phyloP scores from a whole-genome alignment of 2,888 invertebrate genomes.

The Hermaeophaga mercurialis region DNA sequence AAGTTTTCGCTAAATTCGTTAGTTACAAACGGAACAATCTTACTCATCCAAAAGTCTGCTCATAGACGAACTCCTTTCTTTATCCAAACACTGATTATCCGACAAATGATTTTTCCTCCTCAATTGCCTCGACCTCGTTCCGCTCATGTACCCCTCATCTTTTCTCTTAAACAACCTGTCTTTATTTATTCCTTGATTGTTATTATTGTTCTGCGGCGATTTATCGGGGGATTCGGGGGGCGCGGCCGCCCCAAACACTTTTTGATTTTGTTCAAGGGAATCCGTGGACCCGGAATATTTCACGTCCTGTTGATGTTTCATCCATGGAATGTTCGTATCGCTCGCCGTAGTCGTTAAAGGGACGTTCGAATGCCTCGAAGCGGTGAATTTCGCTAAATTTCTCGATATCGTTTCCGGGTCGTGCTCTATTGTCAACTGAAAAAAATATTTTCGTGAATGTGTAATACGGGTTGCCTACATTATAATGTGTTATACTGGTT shows the following conservation, averaged over 20 bases:
- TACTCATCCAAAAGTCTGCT: constrained; percentile 80
- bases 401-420: constrained; percentile 77
- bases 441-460: constrained; percentile 20
- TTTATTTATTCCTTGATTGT: constrained; percentile 44
- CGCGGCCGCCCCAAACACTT: no score
- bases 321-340: constrained; percentile 56
- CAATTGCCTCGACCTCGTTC: constrained; percentile 67
- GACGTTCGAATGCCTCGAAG: constrained; percentile 35
- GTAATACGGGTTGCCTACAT: no score
- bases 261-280: constrained; percentile 39
- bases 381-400: constrained; percentile 48
- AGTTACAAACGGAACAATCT: constrained; percentile 36
- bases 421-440: constrained; percentile 85
- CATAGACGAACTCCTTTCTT: constrained; percentile 85
- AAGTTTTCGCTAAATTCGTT: no score
- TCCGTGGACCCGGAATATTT: constrained; percentile 46
- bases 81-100: constrained; percentile 61
- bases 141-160: constrained; percentile 66
- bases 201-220: constrained; percentile 14
- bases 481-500: no score
- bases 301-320: constrained; percentile 41
- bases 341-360: constrained; percentile 58
- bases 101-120: constrained; percentile 61
- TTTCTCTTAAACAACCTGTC: constrained; percentile 62
- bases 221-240: constrained; percentile 1